Evolutionary conservation across 2,888 invertebrate species (phyloP), one percentile per base, ranked within the genome.

Genomic region (Brachycybe producta): DNA sequence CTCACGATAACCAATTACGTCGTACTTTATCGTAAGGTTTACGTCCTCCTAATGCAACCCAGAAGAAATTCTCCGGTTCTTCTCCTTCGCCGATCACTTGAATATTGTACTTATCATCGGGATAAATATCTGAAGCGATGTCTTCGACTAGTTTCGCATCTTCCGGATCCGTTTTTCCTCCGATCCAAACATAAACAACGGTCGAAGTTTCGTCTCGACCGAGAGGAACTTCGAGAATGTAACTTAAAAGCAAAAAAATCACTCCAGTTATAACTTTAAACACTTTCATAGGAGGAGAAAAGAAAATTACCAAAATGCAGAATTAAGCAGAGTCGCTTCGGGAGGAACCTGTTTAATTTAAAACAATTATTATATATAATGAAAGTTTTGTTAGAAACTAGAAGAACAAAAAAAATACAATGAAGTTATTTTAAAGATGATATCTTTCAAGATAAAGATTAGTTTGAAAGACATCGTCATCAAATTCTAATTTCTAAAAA

Each of bases 11-110:
- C n/a, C n/a, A n/a, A n/a, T n/a, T n/a, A n/a, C 5, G 2, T n/a
- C 19, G 39, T 55, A 68, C 69, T 4, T 74, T 75, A 52, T 94
- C 94, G 66, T 92, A 90, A 0, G 82, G 78, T 66, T 90, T 91
- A 61, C 80, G 81, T 0, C 92, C 94, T 49, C 88, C 87, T 27
- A 94, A 72, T n/a, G 82, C 92, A 38, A 91, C 82, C 95, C 95
- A 97, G 72, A 95, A 95, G 75, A 95, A 95, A 65, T 94, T 94
- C 64, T 95, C 94, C 0, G 95, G 94, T 67, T 97, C 97, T 64
- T 87, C 87, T 15, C 94, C 94, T 71, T 95, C 95, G 52, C 80
- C 80, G 46, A 92, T 67, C 15, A 88, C 79, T 79, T 87, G 69
- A 41, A 70, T 62, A 27, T 66, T 66, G 60, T 67, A 67, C 67